Evolutionary conservation across 2,113 vertebrate species (phyloP).

Genomic region (Chroicocephalus ridibundus): DNA sequence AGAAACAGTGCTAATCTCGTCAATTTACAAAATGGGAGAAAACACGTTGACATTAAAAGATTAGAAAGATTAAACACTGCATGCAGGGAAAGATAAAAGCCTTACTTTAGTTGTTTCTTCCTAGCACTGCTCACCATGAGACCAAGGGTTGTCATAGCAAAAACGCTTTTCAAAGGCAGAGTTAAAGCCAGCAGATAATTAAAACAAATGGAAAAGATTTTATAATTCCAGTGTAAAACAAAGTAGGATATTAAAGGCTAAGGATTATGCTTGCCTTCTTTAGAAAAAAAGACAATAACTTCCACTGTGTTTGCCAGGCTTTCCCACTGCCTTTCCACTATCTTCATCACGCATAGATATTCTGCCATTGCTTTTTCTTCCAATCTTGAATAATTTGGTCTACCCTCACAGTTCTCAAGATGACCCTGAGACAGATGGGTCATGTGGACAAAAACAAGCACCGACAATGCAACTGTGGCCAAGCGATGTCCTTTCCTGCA

Average conservation of each 20-base stretch:
- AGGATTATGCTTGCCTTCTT: not conserved
- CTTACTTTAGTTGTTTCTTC: constrained; percentile 36
- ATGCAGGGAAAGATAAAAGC: constrained; percentile 43
- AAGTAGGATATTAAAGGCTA: constrained; percentile 40
- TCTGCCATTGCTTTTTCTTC: not conserved
- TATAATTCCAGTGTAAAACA: constrained; percentile 49
- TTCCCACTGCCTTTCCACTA: not conserved
- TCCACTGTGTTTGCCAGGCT: not conserved
- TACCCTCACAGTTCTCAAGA: not conserved
- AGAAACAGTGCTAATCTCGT: constrained; percentile 4
- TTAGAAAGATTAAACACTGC: constrained; percentile 54
- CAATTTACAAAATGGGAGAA: constrained; percentile 56
- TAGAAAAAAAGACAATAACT: constrained; percentile 13
- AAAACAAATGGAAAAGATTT: constrained; percentile 44
- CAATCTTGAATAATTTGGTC: not conserved
- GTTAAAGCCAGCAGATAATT: constrained; percentile 46
- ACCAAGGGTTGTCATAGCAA: constrained; percentile 41
- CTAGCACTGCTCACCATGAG: constrained; percentile 21
- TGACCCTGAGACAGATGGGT: not conserved
- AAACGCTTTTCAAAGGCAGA: constrained; percentile 53
- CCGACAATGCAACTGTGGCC: fast-evolving
- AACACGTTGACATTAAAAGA: constrained; percentile 42
- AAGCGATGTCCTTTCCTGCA: not conserved
- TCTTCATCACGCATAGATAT: not conserved
- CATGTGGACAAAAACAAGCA: not conserved